Conservation (phyloP, 1,140 invertebrate genomes). For the Zophobas morio region DNA sequence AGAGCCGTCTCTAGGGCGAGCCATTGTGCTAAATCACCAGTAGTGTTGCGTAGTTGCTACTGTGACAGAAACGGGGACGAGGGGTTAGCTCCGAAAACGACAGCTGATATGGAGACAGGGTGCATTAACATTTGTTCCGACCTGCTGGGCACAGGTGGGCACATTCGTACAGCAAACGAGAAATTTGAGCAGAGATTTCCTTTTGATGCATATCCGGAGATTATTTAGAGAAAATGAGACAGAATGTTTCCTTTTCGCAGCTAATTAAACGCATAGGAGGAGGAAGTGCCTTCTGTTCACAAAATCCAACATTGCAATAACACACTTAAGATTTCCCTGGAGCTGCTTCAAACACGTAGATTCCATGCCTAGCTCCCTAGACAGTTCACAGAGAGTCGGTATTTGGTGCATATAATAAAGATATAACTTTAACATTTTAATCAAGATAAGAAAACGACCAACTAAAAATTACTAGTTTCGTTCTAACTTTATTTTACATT, state of each 20-base stretch:
- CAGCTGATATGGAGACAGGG: conserved; percentile 58
- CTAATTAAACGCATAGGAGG: no score
- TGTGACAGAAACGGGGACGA: conserved; percentile 17
- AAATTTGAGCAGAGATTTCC: conserved; percentile 60
- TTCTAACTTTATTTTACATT: no score
- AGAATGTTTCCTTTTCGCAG: background rate
- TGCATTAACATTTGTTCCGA: conserved; percentile 61
- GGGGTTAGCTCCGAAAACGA: conserved; percentile 22
- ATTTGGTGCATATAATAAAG: no score
- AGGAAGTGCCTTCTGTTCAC: no score
- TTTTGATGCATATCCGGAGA: conserved; percentile 41
- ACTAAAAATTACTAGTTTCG: no score
- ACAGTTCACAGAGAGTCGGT: no score
- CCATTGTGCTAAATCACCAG: conserved; percentile 39
- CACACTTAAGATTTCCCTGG: no score
- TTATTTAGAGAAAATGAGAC: conserved; percentile 12
- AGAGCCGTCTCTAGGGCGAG: conserved; percentile 24
- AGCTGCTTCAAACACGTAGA: no score
- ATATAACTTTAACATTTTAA: no score
- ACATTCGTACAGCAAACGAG: conserved; percentile 53
- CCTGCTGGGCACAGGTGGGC: conserved; percentile 61
- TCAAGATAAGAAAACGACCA: no score
- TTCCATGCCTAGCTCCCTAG: no score
- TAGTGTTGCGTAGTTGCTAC: conserved; percentile 32
- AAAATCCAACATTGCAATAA: no score